Conservation (phyloP, 2,888 invertebrate genomes). For the Pterostichus madidus region DNA sequence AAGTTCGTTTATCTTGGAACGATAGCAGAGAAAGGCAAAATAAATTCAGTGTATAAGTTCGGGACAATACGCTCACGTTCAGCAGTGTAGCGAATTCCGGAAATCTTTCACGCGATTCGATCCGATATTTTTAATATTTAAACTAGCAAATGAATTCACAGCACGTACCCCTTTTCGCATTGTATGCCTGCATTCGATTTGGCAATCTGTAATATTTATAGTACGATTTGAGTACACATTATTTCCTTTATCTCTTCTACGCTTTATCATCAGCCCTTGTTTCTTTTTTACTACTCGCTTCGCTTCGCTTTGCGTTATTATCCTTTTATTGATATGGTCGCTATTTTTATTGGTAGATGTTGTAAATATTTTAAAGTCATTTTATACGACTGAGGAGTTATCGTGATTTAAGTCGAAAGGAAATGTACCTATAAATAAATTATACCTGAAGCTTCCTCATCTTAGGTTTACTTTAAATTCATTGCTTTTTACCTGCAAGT, state of each 20-base stretch:
- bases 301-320: constrained; percentile 51
- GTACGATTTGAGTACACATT: constrained; percentile 65
- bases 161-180: constrained; percentile 50
- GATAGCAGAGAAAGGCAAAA: constrained; percentile 11
- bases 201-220: constrained; percentile 66
- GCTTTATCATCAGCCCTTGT: constrained; percentile 62
- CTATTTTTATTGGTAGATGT: constrained; percentile 60
- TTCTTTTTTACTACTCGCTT: constrained; percentile 49
- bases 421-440: constrained; percentile 41
- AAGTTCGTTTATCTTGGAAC: constrained; percentile 39
- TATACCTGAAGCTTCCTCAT: background rate
- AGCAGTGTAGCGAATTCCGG: constrained; percentile 3
- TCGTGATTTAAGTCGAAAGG: constrained; percentile 36
- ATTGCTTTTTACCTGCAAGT: background rate
- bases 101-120: constrained; percentile 39
- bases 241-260: constrained; percentile 63
- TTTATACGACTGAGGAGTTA: constrained; percentile 35
- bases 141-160: constrained; percentile 57
- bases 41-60: constrained; percentile 16
- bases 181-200: constrained; percentile 62
- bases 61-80: constrained; percentile 32
- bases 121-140: constrained; percentile 60
- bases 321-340: constrained; percentile 65
- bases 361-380: constrained; percentile 63
- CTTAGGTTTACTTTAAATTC: constrained; percentile 1